phyloP scores from a whole-genome alignment of 2,888 invertebrate species.

The Melinaea menophilus region DNA sequence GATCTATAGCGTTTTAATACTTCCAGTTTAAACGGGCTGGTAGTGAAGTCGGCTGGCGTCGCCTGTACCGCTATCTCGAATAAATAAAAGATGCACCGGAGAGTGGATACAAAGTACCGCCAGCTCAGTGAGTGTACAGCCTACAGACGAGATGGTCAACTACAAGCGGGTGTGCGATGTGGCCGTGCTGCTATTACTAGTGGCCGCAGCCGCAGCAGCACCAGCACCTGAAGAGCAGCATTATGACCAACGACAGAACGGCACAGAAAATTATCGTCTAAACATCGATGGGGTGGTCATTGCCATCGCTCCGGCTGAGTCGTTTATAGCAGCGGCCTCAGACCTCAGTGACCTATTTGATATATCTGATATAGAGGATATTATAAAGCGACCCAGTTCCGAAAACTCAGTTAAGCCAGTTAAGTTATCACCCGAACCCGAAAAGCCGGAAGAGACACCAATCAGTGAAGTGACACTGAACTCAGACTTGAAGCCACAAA shows the following conservation, averaged over 20 bases:
- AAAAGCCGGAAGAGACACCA: conserved; percentile 38
- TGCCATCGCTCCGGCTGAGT: conserved; percentile 80
- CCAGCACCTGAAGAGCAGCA: conserved; percentile 45
- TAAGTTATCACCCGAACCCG: conserved; percentile 35
- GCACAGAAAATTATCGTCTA: conserved; percentile 84
- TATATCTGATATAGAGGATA: conserved; percentile 24
- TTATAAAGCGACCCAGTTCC: conserved; percentile 20
- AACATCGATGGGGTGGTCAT: conserved; percentile 83
- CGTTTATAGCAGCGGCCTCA: conserved; percentile 76
- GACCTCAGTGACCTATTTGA: conserved; percentile 63
- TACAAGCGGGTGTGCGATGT: conserved; percentile 68
- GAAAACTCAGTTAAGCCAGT: conserved; percentile 27
- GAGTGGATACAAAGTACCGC: conserved; percentile 65
- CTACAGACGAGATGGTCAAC: conserved; percentile 69
- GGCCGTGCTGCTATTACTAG: conserved; percentile 44
- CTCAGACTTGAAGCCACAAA: conserved; percentile 50
- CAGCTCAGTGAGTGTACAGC: conserved; percentile 57
- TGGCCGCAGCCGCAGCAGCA: conserved; percentile 42
- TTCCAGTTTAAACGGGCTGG: conserved; percentile 67
- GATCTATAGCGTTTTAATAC: conserved; percentile 47
- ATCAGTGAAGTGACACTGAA: conserved; percentile 52
- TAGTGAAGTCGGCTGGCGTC: conserved; percentile 45
- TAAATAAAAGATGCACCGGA: conserved; percentile 75
- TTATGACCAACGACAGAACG: conserved; percentile 87
- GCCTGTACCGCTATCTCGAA: conserved; percentile 73